A percentile compares a stretch with the other conserved stretches of the same genome.
phyloP scores from a whole-genome alignment of 2,888 invertebrate genomes.

The Pammene fasciana region DNA sequence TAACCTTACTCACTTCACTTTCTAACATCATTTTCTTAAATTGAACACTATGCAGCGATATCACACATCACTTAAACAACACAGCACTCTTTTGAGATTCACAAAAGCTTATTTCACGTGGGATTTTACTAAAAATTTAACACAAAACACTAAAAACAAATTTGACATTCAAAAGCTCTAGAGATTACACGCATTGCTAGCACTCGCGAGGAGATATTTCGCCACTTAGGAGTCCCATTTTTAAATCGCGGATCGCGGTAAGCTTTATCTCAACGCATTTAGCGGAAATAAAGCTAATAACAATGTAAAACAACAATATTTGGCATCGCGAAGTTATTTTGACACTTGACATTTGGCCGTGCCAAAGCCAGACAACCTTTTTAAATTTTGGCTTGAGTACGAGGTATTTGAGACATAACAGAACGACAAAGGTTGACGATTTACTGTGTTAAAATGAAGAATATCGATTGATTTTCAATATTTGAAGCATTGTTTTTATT shows the following conservation, averaged over 20 bases:
- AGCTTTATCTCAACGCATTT: constrained; percentile 69
- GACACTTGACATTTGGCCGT: constrained; percentile 49
- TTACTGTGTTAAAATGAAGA: not conserved
- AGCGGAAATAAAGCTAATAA: constrained; percentile 52
- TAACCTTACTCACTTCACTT: constrained; percentile 64
- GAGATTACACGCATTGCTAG: constrained; percentile 47
- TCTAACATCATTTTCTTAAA: constrained; percentile 33
- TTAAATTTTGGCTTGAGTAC: constrained; percentile 29
- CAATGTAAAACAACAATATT: constrained; percentile 71
- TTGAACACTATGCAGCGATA: constrained; percentile 22
- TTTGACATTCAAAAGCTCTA: constrained; percentile 66
- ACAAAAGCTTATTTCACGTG: constrained; percentile 40
- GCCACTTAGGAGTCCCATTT: constrained; percentile 44
- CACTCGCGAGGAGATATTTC: constrained; percentile 45
- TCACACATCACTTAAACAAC: constrained; percentile 24
- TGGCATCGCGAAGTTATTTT: constrained; percentile 79
- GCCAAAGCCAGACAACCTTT: constrained; percentile 39
- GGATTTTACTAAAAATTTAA: constrained; percentile 53
- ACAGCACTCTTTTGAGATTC: constrained; percentile 39
- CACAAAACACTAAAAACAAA: constrained; percentile 72
- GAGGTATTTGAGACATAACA: constrained; percentile 3
- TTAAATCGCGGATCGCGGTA: constrained; percentile 53
- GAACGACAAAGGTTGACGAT: not conserved
- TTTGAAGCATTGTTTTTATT: no score
- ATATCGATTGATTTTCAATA: no score